Evolutionary conservation across 1,140 invertebrate genomes (phyloP).

Genomic region (Vanessa atalanta): DNA sequence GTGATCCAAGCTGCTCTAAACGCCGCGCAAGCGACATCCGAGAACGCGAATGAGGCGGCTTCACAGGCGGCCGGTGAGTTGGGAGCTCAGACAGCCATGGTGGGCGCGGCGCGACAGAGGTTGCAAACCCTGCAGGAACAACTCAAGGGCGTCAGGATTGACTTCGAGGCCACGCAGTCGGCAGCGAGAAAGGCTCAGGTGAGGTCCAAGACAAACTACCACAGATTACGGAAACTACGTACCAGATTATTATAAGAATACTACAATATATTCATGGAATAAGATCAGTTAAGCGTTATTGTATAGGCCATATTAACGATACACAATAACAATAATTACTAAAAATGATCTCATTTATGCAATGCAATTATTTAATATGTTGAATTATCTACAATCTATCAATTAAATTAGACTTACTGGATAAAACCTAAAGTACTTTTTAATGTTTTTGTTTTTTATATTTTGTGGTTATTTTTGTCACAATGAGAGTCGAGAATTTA

Average conservation of each 20-base stretch:
- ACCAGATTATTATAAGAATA: too few species aligned
- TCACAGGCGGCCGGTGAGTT: conserved; percentile 85
- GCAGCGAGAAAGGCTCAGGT: conserved; percentile 84
- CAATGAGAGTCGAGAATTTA: too few species aligned
- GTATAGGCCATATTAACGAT: not conserved
- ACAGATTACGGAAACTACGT: not conserved
- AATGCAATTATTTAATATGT: not conserved
- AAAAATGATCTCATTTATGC: not conserved
- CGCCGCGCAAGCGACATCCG: conserved; percentile 84
- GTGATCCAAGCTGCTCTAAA: conserved; percentile 85
- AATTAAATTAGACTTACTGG: too few species aligned
- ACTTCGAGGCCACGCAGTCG: conserved; percentile 84
- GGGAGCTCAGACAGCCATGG: conserved; percentile 86
- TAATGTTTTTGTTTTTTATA: too few species aligned
- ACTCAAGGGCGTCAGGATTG: conserved; percentile 83
- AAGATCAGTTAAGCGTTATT: too few species aligned
- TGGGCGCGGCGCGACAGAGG: conserved; percentile 84
- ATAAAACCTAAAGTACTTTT: too few species aligned
- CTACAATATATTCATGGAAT: too few species aligned
- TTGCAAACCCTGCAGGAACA: conserved; percentile 83
- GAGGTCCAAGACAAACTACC: conserved; percentile 1
- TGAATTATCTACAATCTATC: not conserved
- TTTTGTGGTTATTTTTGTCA: too few species aligned
- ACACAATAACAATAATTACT: not conserved
- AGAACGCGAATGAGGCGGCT: conserved; percentile 84